These are phyloP conservation scores for Progne subis DNA, from an alignment of 2,113 vertebrate species.

Conservation along the genomic window DNA sequence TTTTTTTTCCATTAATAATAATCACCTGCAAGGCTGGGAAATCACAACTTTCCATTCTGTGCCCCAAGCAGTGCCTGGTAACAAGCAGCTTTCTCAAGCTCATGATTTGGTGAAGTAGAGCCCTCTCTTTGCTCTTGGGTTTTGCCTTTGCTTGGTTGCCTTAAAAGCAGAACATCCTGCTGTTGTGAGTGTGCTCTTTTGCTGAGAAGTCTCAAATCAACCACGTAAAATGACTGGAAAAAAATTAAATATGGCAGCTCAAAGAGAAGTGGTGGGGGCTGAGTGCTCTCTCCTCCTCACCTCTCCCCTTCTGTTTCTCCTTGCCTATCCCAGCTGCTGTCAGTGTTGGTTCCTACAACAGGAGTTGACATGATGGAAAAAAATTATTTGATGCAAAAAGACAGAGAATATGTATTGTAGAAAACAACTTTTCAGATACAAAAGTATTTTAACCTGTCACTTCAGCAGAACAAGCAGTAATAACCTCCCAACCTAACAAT, in stretches of 20 bases:
- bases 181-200: background rate
- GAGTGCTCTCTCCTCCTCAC: background rate
- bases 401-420: background rate
- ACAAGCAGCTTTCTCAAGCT: background rate
- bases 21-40: background rate
- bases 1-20: background rate
- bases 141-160: background rate
- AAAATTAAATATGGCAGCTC: background rate
- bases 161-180: background rate
- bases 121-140: background rate
- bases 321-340: background rate
- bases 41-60: background rate
- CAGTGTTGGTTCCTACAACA: background rate
- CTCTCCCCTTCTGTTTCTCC: background rate
- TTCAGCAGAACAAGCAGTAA: constrained; percentile 51
- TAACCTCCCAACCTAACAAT: constrained; percentile 55
- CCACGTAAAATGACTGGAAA: background rate
- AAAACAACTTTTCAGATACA: constrained; percentile 39
- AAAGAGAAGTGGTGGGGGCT: background rate
- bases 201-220: background rate
- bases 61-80: background rate
- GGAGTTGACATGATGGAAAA: background rate
- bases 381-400: background rate
- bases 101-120: background rate
- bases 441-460: constrained; percentile 49